phyloP scores from a whole-genome alignment of 2,797 vertebrate species.

The Melanotaenia pygmaea region DNA sequence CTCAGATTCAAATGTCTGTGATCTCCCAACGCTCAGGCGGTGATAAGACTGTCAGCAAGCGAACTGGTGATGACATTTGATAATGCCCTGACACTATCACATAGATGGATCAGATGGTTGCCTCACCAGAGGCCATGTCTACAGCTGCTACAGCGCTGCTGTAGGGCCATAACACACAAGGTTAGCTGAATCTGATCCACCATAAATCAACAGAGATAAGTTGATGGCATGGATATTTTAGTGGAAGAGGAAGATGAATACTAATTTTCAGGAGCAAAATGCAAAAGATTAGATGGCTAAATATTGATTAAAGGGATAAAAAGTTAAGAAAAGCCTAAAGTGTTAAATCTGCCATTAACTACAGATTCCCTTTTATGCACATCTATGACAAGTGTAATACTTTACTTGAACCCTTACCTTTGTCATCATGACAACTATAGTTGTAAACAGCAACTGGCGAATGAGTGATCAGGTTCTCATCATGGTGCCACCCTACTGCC shows the following conservation, averaged over 20 bases:
- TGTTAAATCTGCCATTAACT: conserved; percentile 5
- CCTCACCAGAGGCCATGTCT: conserved; percentile 77
- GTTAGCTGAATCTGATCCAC: conserved; percentile 72
- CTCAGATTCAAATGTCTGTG: conserved; percentile 74
- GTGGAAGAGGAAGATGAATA: conserved; percentile 36
- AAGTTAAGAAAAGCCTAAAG: conserved; percentile 16
- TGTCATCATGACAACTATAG: conserved; percentile 86
- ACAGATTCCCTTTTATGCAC: background rate
- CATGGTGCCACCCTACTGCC: conserved; percentile 98
- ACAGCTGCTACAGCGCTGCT: conserved; percentile 64
- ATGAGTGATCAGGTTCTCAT: conserved; percentile 92
- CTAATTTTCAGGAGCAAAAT: conserved; percentile 36
- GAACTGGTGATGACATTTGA: conserved; percentile 80
- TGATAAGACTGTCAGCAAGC: conserved; percentile 78
- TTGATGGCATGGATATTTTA: conserved; percentile 56
- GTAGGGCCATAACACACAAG: conserved; percentile 67
- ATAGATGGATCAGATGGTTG: conserved; percentile 76
- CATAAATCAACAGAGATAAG: conserved; percentile 65
- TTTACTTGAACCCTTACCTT: conserved; percentile 69
- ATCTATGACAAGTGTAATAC: background rate
- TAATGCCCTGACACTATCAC: conserved; percentile 80
- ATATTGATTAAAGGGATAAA: conserved; percentile 17
- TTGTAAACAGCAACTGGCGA: conserved; percentile 95
- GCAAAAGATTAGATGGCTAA: conserved; percentile 4
- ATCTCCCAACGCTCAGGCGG: conserved; percentile 66